Base-by-base conservation (phyloP, 1,140 invertebrate species). In the Drosophila kohkoa region DNA sequence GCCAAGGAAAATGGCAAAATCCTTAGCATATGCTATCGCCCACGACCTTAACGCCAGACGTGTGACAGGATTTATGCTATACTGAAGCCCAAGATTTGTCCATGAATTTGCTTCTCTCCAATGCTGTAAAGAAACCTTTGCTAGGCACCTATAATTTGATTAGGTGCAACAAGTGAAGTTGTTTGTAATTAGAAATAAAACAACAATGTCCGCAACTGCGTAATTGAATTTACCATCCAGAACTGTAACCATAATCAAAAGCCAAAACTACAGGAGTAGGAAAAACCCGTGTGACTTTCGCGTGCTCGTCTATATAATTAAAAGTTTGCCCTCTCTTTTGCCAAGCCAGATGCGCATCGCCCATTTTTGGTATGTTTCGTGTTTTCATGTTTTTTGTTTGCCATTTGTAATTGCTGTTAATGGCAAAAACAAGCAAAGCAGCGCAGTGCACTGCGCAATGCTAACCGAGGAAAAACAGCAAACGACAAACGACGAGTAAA, bases 401-500 rank as follows among this genome's bases (percentile, higher is more conserved):
- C 75, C 82, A 69, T 80, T 86, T 82, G 79, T 88, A 79, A 77
- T 87, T 82, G 72, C 83, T 73, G 72, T 82, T 87, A 82, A 87
- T 80, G 73, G 76, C 62, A 77, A 87, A 82, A 79, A 79, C 79
- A 87, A 79, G 66, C 66, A 68, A 60, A 4, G 20, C 20, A 3
- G 7, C 7, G 8, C 70, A 54, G 58, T 55, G 63, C 66, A 66
- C 13, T n/a, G 52, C 57, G 25, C 65, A 46, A 55, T 49, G 70
- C 57, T 63, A 64, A 54, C 59, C 59, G 15, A 55, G 51, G 51
- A 15, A 64, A 57, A 49, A 55, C 32, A 71, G 60, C 60, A 35
- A 38, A 38, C 35, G 2, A 3, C 35, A 10, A 38, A 3, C 35
- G 35, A 38, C n/a, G 20, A 58, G 35, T 32, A 58, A 13, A 57